phyloP scores from a whole-genome alignment of 2,888 invertebrate species.

The Portevinia maculata region DNA sequence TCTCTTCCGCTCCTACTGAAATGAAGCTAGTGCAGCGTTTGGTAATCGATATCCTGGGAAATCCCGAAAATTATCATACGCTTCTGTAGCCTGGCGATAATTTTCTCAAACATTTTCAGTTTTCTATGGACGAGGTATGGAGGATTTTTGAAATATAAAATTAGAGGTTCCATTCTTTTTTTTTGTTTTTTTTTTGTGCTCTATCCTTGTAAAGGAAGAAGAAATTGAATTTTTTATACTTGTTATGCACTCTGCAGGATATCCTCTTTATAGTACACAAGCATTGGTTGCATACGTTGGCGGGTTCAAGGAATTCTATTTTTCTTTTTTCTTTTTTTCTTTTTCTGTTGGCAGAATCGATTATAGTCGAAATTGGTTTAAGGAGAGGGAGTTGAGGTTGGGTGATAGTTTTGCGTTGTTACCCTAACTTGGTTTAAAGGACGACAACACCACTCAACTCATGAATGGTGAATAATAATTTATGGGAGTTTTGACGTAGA shows the following conservation, averaged over 20 bases:
- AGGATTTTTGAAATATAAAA: slow-evolving; percentile 3
- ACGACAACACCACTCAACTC: slow-evolving; percentile 71
- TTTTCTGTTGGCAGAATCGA: slow-evolving; percentile 71
- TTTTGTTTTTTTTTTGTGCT: slow-evolving; percentile 27
- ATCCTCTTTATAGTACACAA: slow-evolving; percentile 58
- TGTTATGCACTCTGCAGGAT: slow-evolving; percentile 69
- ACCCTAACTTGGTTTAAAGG: slow-evolving; percentile 33
- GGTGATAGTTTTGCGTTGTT: background rate
- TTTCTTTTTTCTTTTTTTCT: too few species aligned
- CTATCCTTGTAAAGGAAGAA: slow-evolving; percentile 39
- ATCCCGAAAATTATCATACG: slow-evolving; percentile 72
- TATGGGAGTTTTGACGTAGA: slow-evolving; percentile 73
- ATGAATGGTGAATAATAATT: slow-evolving; percentile 71
- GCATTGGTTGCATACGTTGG: slow-evolving; percentile 64
- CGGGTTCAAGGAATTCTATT: slow-evolving; percentile 73
- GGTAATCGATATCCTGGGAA: slow-evolving; percentile 73
- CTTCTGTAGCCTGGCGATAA: slow-evolving; percentile 65
- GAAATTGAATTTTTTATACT: slow-evolving; percentile 53
- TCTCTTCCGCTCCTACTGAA: slow-evolving; percentile 20
- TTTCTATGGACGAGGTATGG: slow-evolving; percentile 22
- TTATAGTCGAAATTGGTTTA: slow-evolving; percentile 57
- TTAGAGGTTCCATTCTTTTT: background rate
- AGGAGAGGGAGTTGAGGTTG: background rate
- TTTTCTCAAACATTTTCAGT: slow-evolving; percentile 70
- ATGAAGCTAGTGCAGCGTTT: slow-evolving; percentile 29